Base-by-base conservation (phyloP, 2,113 vertebrate genomes). In the Leucoraja erinaceus region DNA sequence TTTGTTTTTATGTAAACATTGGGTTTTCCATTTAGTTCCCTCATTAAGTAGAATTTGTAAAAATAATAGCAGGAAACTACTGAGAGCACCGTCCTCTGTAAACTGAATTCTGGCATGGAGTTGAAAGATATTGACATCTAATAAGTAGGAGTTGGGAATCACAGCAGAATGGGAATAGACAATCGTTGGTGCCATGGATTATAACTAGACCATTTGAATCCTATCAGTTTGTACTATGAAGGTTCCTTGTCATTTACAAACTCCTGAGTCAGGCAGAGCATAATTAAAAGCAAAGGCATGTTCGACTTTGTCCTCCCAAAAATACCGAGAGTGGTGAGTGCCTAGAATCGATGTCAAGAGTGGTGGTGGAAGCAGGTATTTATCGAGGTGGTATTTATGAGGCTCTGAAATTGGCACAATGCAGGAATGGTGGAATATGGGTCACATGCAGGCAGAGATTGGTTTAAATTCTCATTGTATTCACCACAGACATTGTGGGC, bases 61-160 rank as follows among this genome's bases (percentile, higher is more conserved):
- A 88, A 63, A 86, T 16, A 88, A 88, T 31, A 81, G 25, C 83
- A 86, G 59, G 56, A 63, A 31, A 61, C 83, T 63, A 59, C 83
- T 83, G 79, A 47, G 7, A 83, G 6, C 25, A 25, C 25, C n/a
- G 38, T 88, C 83, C 83, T 63, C 61, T 56, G 63, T 63, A 33
- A 63, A 2, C 59, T 61, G 83, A 86, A n/a, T 63, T 86, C 61
- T 11, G 28, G 83, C 54, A 61, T 63, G n/a, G n/a, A 88, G 54
- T n/a, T 33, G 59, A 63, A 61, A n/a, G 83, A 88, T 88, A 31
- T 31, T 88, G 59, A 88, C 18, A 54, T 0, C 14, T 72, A 72
- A 72, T 72, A 72, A 72, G 5, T 20, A 5, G 70, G 66, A 68
- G 66, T 16, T 68, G 18, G 7, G 63, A 20, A 5, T 20, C 18